Conservation (phyloP, 2,113 vertebrate species). For the Callipepla californica region DNA sequence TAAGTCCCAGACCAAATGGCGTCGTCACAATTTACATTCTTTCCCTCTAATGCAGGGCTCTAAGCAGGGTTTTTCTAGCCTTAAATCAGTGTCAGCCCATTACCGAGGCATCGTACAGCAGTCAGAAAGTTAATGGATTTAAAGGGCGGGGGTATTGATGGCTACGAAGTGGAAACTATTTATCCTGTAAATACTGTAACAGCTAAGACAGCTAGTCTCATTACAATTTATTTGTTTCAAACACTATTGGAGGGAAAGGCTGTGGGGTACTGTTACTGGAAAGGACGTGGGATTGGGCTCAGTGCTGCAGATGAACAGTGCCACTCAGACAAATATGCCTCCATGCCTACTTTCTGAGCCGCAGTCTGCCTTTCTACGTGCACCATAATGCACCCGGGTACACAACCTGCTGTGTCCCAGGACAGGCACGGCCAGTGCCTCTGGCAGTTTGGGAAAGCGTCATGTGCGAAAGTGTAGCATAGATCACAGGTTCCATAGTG, state of each 20-base stretch:
- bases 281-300: not conserved
- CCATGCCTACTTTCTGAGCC: not conserved
- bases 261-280: not conserved
- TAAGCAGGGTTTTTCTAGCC: conserved; percentile 19
- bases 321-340: not conserved
- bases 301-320: not conserved
- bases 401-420: not conserved
- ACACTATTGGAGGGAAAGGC: not conserved
- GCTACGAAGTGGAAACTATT: conserved; percentile 71
- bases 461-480: rapidly evolving
- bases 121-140: conserved; percentile 64
- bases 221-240: conserved; percentile 61
- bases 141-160: conserved; percentile 54
- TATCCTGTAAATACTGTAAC: conserved; percentile 71
- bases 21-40: conserved; percentile 32
- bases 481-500: not conserved
- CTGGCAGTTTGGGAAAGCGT: not conserved
- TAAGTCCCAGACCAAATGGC: conserved; percentile 11
- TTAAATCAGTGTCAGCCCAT: conserved; percentile 57
- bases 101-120: conserved; percentile 8
- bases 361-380: not conserved
- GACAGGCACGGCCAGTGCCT: not conserved
- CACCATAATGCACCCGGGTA: not conserved
- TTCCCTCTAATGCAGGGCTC: conserved; percentile 23
- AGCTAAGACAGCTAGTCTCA: conserved; percentile 49